Evolutionary conservation across 92 coral and sea anemone species (phyloP).

Genomic region (Parazoanthus swiftii): DNA sequence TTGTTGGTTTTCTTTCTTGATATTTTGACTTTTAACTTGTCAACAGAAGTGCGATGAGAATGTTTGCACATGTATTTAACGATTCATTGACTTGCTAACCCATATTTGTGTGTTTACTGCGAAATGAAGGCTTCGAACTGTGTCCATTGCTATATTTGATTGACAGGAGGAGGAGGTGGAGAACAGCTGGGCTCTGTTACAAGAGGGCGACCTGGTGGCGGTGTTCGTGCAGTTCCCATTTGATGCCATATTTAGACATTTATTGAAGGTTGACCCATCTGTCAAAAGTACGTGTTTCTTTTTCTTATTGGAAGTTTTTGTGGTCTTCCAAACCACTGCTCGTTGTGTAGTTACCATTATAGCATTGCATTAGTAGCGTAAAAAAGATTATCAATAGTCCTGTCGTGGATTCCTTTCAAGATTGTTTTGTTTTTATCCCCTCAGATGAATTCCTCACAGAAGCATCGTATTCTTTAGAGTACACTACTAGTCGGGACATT

Average conservation of each 20-base stretch:
- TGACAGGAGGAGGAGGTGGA: slow-evolving; percentile 94
- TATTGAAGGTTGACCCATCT: slow-evolving; percentile 80
- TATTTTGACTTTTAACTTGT: too few relatives aligned
- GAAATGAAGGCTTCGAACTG: background rate
- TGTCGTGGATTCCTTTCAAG: too few relatives aligned
- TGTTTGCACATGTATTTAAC: too few relatives aligned
- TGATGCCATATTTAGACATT: slow-evolving; percentile 88
- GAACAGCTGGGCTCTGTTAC: slow-evolving; percentile 88
- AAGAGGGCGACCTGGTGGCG: slow-evolving; percentile 84
- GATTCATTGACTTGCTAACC: too few relatives aligned
- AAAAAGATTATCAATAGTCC: background rate
- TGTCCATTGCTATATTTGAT: background rate
- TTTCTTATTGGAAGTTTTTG: background rate
- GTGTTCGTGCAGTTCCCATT: slow-evolving; percentile 92
- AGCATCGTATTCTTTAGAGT: slow-evolving; percentile 60
- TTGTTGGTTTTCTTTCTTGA: too few relatives aligned
- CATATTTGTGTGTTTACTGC: too few relatives aligned
- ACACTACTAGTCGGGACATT: slow-evolving; percentile 77
- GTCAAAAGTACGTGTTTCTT: slow-evolving; percentile 51
- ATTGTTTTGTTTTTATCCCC: background rate
- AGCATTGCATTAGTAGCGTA: background rate
- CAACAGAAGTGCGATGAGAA: too few relatives aligned
- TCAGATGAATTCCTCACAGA: slow-evolving; percentile 69
- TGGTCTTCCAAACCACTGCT: background rate
- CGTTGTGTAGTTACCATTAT: background rate